Percentiles rank a stretch among this genome's conserved stretches.
phyloP scores from a whole-genome alignment of 2,888 invertebrate species.

The Allygus modestus region DNA sequence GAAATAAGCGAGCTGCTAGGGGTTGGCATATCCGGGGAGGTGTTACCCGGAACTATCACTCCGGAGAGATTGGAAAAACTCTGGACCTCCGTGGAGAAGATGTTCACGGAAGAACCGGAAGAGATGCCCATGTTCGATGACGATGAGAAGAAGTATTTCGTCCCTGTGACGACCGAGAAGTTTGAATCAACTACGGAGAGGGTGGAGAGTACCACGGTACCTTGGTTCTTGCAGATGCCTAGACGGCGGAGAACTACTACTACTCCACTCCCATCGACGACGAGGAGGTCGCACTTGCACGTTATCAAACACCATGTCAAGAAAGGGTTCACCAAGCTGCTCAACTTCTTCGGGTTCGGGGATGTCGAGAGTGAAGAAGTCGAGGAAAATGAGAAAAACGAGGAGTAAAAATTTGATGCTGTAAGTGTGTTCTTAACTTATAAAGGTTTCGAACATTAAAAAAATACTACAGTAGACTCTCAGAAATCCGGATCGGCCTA shows the following conservation, averaged over 20 bases:
- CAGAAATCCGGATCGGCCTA: too few species aligned
- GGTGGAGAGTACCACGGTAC: slow-evolving; percentile 1
- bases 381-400: background rate
- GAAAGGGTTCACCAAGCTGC: slow-evolving; percentile 22
- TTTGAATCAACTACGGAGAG: background rate
- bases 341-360: slow-evolving; percentile 34
- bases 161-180: background rate
- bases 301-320: slow-evolving; percentile 43
- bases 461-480: too few species aligned
- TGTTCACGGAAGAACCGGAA: slow-evolving; percentile 1
- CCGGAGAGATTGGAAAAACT: background rate
- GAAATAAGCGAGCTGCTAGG: slow-evolving; percentile 5
- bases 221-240: slow-evolving; percentile 5
- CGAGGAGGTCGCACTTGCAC: background rate
- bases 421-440: background rate
- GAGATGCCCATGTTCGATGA: background rate
- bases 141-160: background rate
- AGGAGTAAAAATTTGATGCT: background rate
- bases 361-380: slow-evolving; percentile 27
- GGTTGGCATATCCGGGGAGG: background rate
- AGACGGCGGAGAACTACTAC: background rate
- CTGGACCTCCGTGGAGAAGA: background rate
- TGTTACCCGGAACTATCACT: background rate
- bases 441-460: too few species aligned
- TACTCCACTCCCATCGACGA: background rate